Base-by-base conservation (phyloP, 1,140 invertebrate genomes). In the Rhopalosiphum maidis region DNA sequence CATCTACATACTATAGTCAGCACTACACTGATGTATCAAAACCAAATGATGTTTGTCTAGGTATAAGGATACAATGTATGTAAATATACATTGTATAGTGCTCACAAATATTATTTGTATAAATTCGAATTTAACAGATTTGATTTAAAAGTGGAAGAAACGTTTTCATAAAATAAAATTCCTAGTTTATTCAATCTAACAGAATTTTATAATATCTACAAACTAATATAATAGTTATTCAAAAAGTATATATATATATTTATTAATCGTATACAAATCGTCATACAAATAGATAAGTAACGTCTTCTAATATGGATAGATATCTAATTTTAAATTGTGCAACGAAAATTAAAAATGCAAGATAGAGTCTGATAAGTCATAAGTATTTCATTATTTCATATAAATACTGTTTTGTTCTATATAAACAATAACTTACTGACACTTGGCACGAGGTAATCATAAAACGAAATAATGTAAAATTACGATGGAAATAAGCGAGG, bases 371-470 rank as follows among this genome's bases (percentile, higher is more conserved):
- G 6, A 23, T 43, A 30, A 41, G 85, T 18, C 35, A 5, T 41
- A 8, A 9, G 77, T 83, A 41, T 25, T 4, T 23, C 60, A 15
- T 68, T 9, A 9, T n/a, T 87, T 30, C 5, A 11, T 30, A n/a
- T 46, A 51, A n/a, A n/a, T 25, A 88, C 86, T 35, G 43, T 88
- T 48, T 46, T n/a, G n/a, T 88, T 48, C 43, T 87, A 21, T 37
- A 88, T 35, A 88, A n/a, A 88, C 86, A 18, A 87, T 35, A 48
- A 87, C 86, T 48, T 88, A n/a, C 43, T 35, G 30, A 51, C 43
- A n/a, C 86, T 48, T 88, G 46, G 46, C 15, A 35, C 43, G 30
- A 48, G 5, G 43, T 23, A 54, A 89, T 89, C 54, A 89, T 89
- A 35, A 41, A n/a, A 54, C 35, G 51, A 55, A 54, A 41, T 41